These are phyloP conservation scores for Pachycephala philippinensis DNA, from an alignment of 2,113 vertebrate genomes.

Conservation along the genomic window DNA sequence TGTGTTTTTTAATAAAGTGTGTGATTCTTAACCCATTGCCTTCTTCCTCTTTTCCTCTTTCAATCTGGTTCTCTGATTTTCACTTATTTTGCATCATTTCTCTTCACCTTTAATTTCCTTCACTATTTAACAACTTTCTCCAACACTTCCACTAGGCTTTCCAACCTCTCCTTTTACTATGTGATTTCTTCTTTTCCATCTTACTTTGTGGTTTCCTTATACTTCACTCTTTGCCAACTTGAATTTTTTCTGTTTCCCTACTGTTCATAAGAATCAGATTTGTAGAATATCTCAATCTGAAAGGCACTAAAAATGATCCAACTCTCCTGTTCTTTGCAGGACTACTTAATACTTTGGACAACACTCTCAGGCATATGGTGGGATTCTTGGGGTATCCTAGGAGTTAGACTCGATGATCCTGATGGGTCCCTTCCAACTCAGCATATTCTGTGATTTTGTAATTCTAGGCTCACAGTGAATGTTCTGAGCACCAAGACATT, in stretches of 20 bases:
- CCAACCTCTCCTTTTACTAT: not conserved
- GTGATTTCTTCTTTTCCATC: not conserved
- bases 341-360: not conserved
- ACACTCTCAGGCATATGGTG: no score
- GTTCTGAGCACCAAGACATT: not conserved
- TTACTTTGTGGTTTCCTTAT: not conserved
- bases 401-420: not conserved
- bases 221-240: not conserved
- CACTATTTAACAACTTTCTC: not conserved
- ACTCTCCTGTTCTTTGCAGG: not conserved
- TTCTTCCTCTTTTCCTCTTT: not conserved
- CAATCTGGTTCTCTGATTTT: not conserved
- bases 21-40: not conserved
- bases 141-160: not conserved
- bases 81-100: not conserved
- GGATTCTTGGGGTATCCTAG: not conserved
- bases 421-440: not conserved
- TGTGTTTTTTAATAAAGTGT: not conserved
- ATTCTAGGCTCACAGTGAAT: not conserved
- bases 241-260: not conserved
- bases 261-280: not conserved
- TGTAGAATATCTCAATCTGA: not conserved
- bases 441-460: not conserved
- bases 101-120: not conserved
- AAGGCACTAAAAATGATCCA: not conserved